Percentiles rank a stretch among this genome's conserved stretches.
These are phyloP conservation scores for Junonia oenone DNA, from an alignment of 2,888 invertebrate species.

Conservation along the genomic window DNA sequence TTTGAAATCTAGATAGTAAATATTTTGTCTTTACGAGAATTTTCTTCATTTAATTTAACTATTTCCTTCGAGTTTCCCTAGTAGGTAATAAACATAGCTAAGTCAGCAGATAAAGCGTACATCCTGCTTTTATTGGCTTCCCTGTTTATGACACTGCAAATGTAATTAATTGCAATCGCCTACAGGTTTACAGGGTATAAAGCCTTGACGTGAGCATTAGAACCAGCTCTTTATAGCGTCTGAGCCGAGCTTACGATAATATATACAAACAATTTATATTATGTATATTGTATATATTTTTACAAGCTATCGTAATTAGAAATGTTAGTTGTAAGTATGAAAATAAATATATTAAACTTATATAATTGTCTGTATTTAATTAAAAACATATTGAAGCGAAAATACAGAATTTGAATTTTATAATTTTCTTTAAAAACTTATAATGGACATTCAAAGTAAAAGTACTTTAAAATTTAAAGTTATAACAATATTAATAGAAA, in stretches of 20 bases:
- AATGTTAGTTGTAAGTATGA: too few species aligned
- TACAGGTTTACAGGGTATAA: conserved; percentile 17
- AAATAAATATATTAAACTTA: too few species aligned
- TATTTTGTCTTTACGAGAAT: too few species aligned
- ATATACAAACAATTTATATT: neutral
- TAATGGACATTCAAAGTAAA: too few species aligned
- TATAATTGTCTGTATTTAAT: too few species aligned
- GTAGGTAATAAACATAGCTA: neutral
- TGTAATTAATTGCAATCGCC: conserved; percentile 39
- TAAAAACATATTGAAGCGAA: too few species aligned
- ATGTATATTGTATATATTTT: neutral
- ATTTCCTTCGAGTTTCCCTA: neutral
- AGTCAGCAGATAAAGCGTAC: neutral
- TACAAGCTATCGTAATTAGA: too few species aligned
- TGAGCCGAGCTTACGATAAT: conserved; percentile 19
- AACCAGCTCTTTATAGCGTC: conserved; percentile 15
- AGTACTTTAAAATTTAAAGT: too few species aligned
- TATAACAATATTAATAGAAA: too few species aligned
- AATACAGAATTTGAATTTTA: too few species aligned
- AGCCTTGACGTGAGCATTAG: conserved; percentile 9
- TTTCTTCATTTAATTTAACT: neutral
- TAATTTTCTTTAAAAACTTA: too few species aligned
- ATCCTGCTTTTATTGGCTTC: conserved; percentile 32
- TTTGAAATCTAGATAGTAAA: too few species aligned
- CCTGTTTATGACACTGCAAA: conserved; percentile 28